A percentile compares a stretch with the other conserved stretches of the same genome.
Evolutionary conservation across 2,888 invertebrate species (phyloP).

Genomic region (Teleiodes luculella): DNA sequence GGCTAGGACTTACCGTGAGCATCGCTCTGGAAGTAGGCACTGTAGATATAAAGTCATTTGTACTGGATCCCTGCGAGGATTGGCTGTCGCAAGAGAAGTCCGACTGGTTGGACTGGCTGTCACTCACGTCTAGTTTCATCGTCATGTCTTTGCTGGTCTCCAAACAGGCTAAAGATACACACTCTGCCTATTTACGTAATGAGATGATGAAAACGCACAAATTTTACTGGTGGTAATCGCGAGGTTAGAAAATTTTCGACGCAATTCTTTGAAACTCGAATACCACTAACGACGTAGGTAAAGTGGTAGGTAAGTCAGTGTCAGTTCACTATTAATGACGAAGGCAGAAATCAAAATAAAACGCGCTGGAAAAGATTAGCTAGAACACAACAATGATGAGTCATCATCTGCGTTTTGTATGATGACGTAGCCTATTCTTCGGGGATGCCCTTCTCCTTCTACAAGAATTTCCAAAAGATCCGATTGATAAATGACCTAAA

Average conservation of each 20-base stretch:
- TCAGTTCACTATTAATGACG: constrained; percentile 58
- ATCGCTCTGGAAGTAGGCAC: constrained; percentile 57
- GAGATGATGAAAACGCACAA: constrained; percentile 22
- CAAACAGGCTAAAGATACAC: constrained; percentile 22
- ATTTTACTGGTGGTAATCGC: constrained; percentile 17
- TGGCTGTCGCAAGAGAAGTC: constrained; percentile 80
- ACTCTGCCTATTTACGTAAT: constrained; percentile 43
- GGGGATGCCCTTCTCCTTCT: constrained; percentile 77
- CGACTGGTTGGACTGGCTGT: constrained; percentile 79
- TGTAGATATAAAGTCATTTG: constrained; percentile 66
- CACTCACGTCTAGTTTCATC: constrained; percentile 81
- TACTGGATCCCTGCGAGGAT: constrained; percentile 77
- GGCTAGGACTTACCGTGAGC: constrained; percentile 55
- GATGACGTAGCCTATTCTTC: constrained; percentile 57
- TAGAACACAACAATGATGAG: constrained; percentile 71
- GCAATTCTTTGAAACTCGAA: constrained; percentile 30
- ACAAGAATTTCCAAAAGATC: constrained; percentile 47
- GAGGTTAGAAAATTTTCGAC: constrained; percentile 36
- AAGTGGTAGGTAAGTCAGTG: constrained; percentile 36
- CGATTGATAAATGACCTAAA: constrained; percentile 53
- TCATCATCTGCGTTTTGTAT: constrained; percentile 57
- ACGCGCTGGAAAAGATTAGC: constrained; percentile 51
- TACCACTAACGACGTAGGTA: constrained; percentile 5
- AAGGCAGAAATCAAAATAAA: constrained; percentile 49
- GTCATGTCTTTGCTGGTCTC: constrained; percentile 55